Evolutionary conservation across 2,888 invertebrate species (phyloP).

Genomic region (Dioctria linearis): DNA sequence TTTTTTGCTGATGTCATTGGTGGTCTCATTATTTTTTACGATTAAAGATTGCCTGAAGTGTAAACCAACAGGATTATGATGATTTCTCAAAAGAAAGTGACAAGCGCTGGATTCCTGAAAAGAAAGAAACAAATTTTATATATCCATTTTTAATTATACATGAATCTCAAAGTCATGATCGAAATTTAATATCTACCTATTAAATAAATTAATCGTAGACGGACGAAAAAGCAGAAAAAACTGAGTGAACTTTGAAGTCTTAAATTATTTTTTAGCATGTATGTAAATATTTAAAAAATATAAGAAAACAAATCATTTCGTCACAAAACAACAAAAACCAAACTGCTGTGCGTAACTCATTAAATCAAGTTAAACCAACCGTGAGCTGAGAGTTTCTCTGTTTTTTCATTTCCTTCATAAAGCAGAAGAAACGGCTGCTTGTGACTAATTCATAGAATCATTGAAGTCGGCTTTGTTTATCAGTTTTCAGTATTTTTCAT

Average conservation of each 20-base stretch:
- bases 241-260: too few species aligned
- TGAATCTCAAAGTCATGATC: background rate
- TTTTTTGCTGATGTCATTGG: slow-evolving; percentile 54
- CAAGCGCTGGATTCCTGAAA: slow-evolving; percentile 15
- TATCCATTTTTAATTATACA: too few species aligned
- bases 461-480: slow-evolving; percentile 18
- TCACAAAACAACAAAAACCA: background rate
- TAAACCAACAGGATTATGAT: background rate
- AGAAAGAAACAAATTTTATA: too few species aligned
- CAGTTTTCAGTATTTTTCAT: slow-evolving; percentile 4
- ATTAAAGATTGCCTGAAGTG: slow-evolving; percentile 16
- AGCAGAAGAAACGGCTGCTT: slow-evolving; percentile 21
- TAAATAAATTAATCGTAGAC: too few species aligned
- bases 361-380: slow-evolving; percentile 19
- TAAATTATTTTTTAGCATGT: background rate
- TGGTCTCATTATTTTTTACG: slow-evolving; percentile 55
- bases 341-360: background rate
- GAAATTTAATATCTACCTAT: background rate
- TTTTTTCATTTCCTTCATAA: slow-evolving; percentile 13
- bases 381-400: slow-evolving; percentile 27
- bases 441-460: slow-evolving; percentile 44
- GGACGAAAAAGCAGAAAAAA: background rate
- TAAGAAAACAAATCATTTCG: background rate
- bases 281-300: background rate
- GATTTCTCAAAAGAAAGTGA: slow-evolving; percentile 8